phyloP scores from a whole-genome alignment of 2,797 vertebrate species.

The Leptoclinus maculatus region DNA sequence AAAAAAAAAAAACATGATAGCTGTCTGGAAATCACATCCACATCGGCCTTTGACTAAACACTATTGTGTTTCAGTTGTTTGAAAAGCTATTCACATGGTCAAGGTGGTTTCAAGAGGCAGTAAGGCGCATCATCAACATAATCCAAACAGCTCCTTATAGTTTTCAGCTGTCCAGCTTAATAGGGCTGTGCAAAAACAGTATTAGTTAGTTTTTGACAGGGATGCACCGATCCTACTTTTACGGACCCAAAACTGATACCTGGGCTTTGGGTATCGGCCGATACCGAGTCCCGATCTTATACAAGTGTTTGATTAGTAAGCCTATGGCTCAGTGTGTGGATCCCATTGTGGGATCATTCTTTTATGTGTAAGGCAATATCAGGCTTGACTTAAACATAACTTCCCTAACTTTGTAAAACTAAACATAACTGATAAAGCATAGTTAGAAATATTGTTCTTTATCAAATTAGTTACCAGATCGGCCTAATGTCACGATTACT shows the following conservation, averaged over 20 bases:
- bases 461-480: too few relatives aligned
- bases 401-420: not conserved
- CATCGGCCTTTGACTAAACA: not conserved
- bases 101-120: slow-evolving; percentile 2
- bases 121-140: not conserved
- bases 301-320: not conserved
- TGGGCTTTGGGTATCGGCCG: not conserved
- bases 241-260: not conserved
- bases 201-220: not conserved
- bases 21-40: not conserved
- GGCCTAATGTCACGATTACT: too few relatives aligned
- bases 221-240: not conserved
- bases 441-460: not conserved
- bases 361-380: not conserved
- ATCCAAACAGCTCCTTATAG: not conserved
- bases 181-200: not conserved
- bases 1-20: not conserved
- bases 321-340: not conserved
- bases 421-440: not conserved
- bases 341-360: not conserved
- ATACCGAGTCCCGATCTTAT: not conserved
- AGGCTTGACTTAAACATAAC: not conserved
- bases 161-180: not conserved
- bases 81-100: not conserved
- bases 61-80: slow-evolving; percentile 3